These are phyloP conservation scores for Blastomussa wellsi DNA, from an alignment of 92 coral and sea anemone genomes.

Conservation along the genomic window DNA sequence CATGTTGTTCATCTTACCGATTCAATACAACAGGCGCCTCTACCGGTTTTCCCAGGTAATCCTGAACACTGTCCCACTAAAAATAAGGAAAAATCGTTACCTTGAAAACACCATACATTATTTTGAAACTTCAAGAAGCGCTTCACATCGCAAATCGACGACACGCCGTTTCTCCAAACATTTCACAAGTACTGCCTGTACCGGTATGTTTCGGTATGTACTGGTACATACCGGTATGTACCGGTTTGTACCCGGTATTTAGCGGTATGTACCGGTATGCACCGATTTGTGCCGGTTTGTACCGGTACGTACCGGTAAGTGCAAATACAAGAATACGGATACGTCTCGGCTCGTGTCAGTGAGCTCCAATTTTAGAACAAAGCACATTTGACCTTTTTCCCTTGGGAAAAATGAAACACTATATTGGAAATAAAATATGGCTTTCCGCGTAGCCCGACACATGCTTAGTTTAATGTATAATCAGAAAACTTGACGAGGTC, in stretches of 20 bases:
- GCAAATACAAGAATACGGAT: too few relatives aligned
- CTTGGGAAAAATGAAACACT: not conserved
- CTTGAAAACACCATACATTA: not conserved
- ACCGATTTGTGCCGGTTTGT: too few relatives aligned
- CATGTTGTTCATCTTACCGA: constrained; percentile 53
- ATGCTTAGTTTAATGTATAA: not conserved
- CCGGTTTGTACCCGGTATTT: too few relatives aligned
- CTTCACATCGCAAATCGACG: not conserved
- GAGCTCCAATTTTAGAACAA: not conserved
- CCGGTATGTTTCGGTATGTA: too few relatives aligned
- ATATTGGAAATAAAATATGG: not conserved
- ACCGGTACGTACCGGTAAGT: too few relatives aligned
- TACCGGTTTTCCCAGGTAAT: constrained; percentile 94
- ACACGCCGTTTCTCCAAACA: not conserved
- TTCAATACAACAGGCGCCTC: constrained; percentile 98
- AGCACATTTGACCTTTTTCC: not conserved
- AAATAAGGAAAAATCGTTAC: constrained; percentile 3
- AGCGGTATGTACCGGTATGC: too few relatives aligned
- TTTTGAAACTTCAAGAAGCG: not conserved
- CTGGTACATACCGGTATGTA: too few relatives aligned
- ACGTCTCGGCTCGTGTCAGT: too few relatives aligned
- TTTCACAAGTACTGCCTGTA: too few relatives aligned
- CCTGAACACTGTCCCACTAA: constrained; percentile 99
- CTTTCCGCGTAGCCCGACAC: not conserved
- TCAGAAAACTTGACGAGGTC: not conserved